phyloP scores from a whole-genome alignment of 2,797 vertebrate genomes.

The Schizothorax lantsangensis region DNA sequence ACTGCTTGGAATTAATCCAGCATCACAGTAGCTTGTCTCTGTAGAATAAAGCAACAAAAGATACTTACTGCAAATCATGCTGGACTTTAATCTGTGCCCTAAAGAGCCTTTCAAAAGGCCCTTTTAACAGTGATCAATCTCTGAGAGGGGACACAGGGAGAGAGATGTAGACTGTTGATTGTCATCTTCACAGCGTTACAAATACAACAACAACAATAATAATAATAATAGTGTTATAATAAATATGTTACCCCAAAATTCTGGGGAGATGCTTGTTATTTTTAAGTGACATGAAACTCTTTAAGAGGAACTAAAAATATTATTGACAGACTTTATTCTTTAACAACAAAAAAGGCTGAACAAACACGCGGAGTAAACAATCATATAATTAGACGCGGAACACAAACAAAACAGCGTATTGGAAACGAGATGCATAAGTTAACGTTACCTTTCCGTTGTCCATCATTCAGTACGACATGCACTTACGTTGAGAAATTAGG shows the following conservation, averaged over 20 bases:
- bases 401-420: not conserved
- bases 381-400: not conserved
- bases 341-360: not conserved
- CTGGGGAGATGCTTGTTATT: not conserved
- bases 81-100: constrained; percentile 47
- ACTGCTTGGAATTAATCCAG: constrained; percentile 20
- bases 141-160: not conserved
- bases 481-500: not conserved
- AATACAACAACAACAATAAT: not conserved
- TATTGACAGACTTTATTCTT: not conserved
- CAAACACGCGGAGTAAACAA: not conserved
- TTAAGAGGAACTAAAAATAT: not conserved
- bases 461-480: not conserved
- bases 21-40: not conserved
- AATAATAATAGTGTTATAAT: not conserved
- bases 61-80: constrained; percentile 30
- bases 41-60: constrained; percentile 18
- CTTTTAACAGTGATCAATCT: constrained; percentile 19
- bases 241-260: not conserved
- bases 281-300: not conserved
- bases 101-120: constrained; percentile 34
- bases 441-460: constrained; percentile 37
- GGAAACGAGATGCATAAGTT: not conserved
- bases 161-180: not conserved
- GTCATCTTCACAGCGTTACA: not conserved